Evolutionary conservation across 2,797 vertebrate genomes (phyloP).

Genomic region (Characodon lateralis): DNA sequence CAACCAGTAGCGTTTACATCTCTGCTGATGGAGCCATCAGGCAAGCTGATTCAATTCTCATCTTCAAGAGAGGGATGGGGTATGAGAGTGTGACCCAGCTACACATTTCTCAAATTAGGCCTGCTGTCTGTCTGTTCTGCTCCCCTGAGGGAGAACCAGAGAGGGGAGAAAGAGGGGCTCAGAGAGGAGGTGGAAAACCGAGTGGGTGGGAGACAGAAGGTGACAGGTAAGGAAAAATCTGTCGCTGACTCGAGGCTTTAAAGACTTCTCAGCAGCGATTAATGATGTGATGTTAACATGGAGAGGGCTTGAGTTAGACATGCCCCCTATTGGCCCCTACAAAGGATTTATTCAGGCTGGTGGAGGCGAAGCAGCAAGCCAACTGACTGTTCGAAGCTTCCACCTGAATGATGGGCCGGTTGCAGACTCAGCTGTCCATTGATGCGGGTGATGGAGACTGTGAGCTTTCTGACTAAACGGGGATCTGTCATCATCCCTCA

Average conservation of each 20-base stretch:
- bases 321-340: constrained; percentile 36
- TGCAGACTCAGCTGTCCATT: constrained; percentile 36
- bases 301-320: constrained; percentile 46
- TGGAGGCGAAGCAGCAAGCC: constrained; percentile 26
- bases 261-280: constrained; percentile 47
- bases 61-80: constrained; percentile 28
- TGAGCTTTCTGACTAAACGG: constrained; percentile 32
- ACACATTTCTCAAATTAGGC: constrained; percentile 75
- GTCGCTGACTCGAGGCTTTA: constrained; percentile 28
- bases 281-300: constrained; percentile 57
- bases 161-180: constrained; percentile 22
- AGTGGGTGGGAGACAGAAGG: constrained; percentile 36
- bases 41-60: constrained; percentile 77
- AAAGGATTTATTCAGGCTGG: constrained; percentile 38
- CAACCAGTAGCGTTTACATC: constrained; percentile 71
- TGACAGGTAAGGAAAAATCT: constrained; percentile 47
- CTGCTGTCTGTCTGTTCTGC: constrained; percentile 60
- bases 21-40: constrained; percentile 71
- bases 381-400: constrained; percentile 43
- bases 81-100: constrained; percentile 60
- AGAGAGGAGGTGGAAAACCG: constrained; percentile 27
- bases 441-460: constrained; percentile 44
- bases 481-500: constrained; percentile 38
- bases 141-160: constrained; percentile 39
- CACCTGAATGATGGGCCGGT: constrained; percentile 41